Base-by-base conservation (phyloP, 2,113 vertebrate genomes). In the Diglossa brunneiventris region DNA sequence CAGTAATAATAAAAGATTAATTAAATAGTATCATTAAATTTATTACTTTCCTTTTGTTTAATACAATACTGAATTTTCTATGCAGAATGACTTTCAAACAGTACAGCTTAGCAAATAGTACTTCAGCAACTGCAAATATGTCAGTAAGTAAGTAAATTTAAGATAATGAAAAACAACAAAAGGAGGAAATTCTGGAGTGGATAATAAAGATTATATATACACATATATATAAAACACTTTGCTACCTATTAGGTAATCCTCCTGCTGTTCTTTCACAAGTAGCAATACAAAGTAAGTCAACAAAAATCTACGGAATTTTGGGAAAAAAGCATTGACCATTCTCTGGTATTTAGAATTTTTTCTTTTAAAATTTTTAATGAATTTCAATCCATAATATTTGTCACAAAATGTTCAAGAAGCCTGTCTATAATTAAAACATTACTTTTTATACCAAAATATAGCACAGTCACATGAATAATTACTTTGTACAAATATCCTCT, bases 1-100 rank as follows among this genome's bases (percentile, higher is more conserved):
- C 50, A 50, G 95, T 96, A 98, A 98, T 97, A 98, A 97, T 97
- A 98, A 97, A 98, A 98, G 97, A 98, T 98, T 97, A 97, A 98
- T 98, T 98, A 98, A 98, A 97, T 92, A 85, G 91, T 96, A 97
- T 97, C 97, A 97, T 94, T 97, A 95, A 97, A 98, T 97, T 92
- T 98, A 96, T 97, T 90, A 80, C 81, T 95, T 97, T 97, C 78
- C 80, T 97, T 96, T 97, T 80, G 90, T 89, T 97, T 90, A 97
- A 96, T 79, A 92, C 72, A 96, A 95, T 94, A 92, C 87, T 97
- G 95, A 97, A 95, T 98, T 96, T 97, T 97, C 95, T 97, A 92
- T 96, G 97, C 94, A 95, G 91, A 96, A 95, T 97, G 95, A 96
- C 81, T 96, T 95, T 84, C 3, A 2, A 93, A 96, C 80, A 94